Conservation (phyloP, 1,140 invertebrate genomes). For the Megathymus violae region DNA sequence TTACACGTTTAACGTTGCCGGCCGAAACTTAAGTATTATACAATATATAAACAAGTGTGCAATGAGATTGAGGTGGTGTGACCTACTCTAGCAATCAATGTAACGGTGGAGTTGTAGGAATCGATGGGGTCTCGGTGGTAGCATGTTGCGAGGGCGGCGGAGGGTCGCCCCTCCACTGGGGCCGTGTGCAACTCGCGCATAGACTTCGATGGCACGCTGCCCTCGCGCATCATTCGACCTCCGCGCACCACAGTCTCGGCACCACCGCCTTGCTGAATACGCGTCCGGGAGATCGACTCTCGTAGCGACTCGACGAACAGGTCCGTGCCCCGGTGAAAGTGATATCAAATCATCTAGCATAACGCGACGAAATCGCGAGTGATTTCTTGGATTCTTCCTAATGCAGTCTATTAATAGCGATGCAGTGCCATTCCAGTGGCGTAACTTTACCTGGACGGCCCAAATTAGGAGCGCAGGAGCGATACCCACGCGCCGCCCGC, state of each 20-base stretch:
- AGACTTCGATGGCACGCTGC: conserved; percentile 78
- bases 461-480: conserved; percentile 79
- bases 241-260: conserved; percentile 80
- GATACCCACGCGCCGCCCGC: conserved; percentile 63
- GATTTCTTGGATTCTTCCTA: conserved; percentile 63
- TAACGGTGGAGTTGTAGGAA: conserved; percentile 12
- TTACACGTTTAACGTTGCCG: conserved; percentile 17
- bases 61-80: neutral
- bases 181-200: conserved; percentile 83
- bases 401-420: conserved; percentile 75
- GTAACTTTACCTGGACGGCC: conserved; percentile 82
- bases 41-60: conserved; percentile 12
- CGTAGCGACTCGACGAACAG: conserved; percentile 82
- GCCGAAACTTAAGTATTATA: neutral
- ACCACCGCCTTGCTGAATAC: conserved; percentile 74
- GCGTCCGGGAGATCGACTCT: conserved; percentile 76
- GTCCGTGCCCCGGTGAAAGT: conserved; percentile 77
- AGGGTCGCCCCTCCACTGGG: conserved; percentile 72
- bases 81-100: neutral
- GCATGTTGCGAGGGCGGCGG: conserved; percentile 53
- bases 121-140: conserved; percentile 28
- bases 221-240: conserved; percentile 82
- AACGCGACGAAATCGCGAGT: conserved; percentile 55
- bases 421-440: conserved; percentile 69
- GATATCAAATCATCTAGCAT: conserved; percentile 51